These are phyloP conservation scores for Centruroides sculpturatus DNA, from an alignment of 1,140 invertebrate species.

Conservation along the genomic window DNA sequence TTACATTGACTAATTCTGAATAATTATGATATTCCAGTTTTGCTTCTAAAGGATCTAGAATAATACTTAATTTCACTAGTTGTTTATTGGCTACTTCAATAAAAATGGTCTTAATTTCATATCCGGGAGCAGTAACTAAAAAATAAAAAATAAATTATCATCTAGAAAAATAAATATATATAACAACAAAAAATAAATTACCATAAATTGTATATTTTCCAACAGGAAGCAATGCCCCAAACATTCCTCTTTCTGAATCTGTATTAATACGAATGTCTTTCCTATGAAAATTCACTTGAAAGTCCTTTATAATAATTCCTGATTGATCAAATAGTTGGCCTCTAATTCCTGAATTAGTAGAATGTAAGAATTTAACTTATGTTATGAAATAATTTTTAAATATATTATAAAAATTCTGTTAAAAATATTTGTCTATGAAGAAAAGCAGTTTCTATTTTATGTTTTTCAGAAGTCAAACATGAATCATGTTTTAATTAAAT, in stretches of 20 bases:
- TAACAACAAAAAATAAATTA: constrained; percentile 2
- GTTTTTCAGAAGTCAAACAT: no score
- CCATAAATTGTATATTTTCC: constrained; percentile 10
- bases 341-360: not conserved
- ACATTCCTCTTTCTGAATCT: constrained; percentile 2
- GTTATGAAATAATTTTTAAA: not conserved
- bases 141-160: not conserved
- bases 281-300: not conserved
- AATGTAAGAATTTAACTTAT: not conserved
- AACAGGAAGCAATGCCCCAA: constrained; percentile 1
- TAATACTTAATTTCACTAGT: constrained; percentile 6
- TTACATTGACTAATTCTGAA: not conserved
- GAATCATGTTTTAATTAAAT: no score
- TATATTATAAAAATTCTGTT: no score
- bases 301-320: constrained; percentile 7
- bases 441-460: no score
- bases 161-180: not conserved
- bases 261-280: constrained; percentile 3
- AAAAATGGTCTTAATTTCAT: constrained; percentile 8
- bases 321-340: constrained; percentile 8
- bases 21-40: constrained; percentile 11
- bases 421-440: no score
- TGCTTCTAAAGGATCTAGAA: constrained; percentile 10
- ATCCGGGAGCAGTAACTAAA: constrained; percentile 7
- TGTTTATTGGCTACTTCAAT: not conserved